Evolutionary conservation across 2,113 vertebrate genomes (phyloP), one percentile per base, ranked within the genome.

Genomic region (Todiramphus saurophagus): DNA sequence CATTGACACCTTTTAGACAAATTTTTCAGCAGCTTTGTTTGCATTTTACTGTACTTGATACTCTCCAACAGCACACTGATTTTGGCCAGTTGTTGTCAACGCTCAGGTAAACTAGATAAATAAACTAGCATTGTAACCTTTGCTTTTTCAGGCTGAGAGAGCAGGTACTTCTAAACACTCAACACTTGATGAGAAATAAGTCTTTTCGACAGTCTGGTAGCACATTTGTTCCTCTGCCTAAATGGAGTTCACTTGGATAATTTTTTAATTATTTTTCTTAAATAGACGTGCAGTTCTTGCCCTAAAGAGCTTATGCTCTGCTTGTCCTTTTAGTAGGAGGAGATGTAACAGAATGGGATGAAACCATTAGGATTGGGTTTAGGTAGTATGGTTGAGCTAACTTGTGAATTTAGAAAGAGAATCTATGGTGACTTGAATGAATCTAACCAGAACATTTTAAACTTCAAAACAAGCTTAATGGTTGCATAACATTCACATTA

Each of bases 401-500:
- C 58, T 89, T 68, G 33, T 33, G 78, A 48, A 83, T 95, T 93
- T 84, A 82, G 56, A 68, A 92, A 55, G 63, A 92, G 43, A 75
- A 58, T 94, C n/a, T 82, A 10, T 74, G 63, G n/a, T 74, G 46
- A 39, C 67, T 86, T 37, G 55, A 88, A 63, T 78, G 13, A 78
- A 53, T 94, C 66, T 68, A 83, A 83, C 59, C 39, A 72, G 88
- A 93, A 60, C 48, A 33, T 48, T 84, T 94, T n/a, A 48, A 91
- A 93, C 69, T 94, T 94, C 75, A 72, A 75, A 90, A 78, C 83
- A 92, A 89, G 88, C 93, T 82, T 92, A 89, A 77, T 80, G 77
- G 41, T 89, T 94, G 62, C 62, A 73, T 92, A 95, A 91, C 63
- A 23, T 84, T 95, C 7, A 46, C 80, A 59, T 95, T 81, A 94